Base-by-base conservation (phyloP, 2,888 invertebrate genomes). In the Acanthococcus lagerstroemiae region DNA sequence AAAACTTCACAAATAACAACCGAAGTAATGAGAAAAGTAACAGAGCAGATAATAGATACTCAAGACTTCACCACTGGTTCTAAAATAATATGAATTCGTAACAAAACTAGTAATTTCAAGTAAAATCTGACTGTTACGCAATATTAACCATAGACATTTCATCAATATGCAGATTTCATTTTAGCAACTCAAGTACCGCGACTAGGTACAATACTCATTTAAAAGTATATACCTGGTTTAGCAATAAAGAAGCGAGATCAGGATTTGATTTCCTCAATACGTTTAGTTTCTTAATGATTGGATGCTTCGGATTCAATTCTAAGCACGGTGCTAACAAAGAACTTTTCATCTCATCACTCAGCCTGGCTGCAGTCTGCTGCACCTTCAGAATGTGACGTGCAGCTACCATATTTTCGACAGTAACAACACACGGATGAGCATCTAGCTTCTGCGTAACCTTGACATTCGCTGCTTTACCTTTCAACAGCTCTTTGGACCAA, bases 391-490 rank as follows among this genome's bases (percentile, higher is more conserved):
- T 95, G 77, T 96, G 95, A 54, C 97, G 80, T 0, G 96, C 95
- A 1, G 94, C 90, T 0, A 92, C 95, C 94, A 96, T 95, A 78
- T 97, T 95, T 71, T 90, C 90, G 0, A 96, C 94, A 0, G 94
- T 94, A 2, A 97, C 84, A 1, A 95, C 90, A 75, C 95, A 96
- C 0, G 97, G 96, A 78, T 97, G 93, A 1, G 84, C 82, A 72
- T 91, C 91, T 48, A 96, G 79, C 66, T 90, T 84, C 37, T 83
- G 84, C 0, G 95, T 96, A 1, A 87, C 85, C 75, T 88, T 87
- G 0, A 95, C 88, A 67, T 86, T 84, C 50, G 85, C 82, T 2
- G 92, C 91, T 78, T 90, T 90, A 2, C 88, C 88, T 1, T 83
- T 79, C 24, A 96, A 78, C 69, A 84, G 83, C 0, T 81, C 80